Evolutionary conservation across 2,797 vertebrate species (phyloP), one percentile per base, ranked within the genome.

Genomic region (Anguilla anguilla): DNA sequence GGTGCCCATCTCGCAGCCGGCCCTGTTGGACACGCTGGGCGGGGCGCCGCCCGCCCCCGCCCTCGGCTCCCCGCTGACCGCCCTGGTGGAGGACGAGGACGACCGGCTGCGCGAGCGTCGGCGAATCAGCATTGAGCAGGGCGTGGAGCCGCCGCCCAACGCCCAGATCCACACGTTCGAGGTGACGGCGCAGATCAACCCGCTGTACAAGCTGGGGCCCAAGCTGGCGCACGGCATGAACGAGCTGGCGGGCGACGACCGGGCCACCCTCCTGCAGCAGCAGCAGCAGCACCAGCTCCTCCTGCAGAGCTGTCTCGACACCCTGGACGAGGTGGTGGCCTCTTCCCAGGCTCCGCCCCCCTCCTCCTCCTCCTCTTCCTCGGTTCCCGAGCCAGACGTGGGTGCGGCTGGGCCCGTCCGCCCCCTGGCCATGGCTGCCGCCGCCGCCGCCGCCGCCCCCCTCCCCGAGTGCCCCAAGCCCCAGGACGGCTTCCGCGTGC

Each of bases 101-200:
- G 96, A 97, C 91, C 93, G 95, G 53, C 90, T 97, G 82, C 90
- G 97, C 19, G 97, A 97, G 91, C 92, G 96, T 59, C 91, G 97
- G 88, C 94, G 97, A 85, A 96, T 97, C 83, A 97, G 97, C 92
- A 97, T 97, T 0, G 97, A 97, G 81, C 97, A 97, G 88, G 97
- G 97, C 0, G 97, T 97, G 0, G 96, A 97, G 83, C 96, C 97
- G 0, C 97, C 97, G 0, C 96, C 97, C 22, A 95, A 97, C 0
- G 97, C 96, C 0, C 95, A 96, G 90, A 97, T 97, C 90, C 97
- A 97, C 93, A 97, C 97, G 0, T 97, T 97, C 11, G 97, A 97
- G 89, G 96, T 97, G 84, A 97, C 95, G 0, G 96, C 96, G 0
- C 96, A 97, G 85, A 96, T 97, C 85, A 97, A 96, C 89, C 96